Conservation (phyloP, 2,113 vertebrate genomes). For the Bufo bufo region DNA sequence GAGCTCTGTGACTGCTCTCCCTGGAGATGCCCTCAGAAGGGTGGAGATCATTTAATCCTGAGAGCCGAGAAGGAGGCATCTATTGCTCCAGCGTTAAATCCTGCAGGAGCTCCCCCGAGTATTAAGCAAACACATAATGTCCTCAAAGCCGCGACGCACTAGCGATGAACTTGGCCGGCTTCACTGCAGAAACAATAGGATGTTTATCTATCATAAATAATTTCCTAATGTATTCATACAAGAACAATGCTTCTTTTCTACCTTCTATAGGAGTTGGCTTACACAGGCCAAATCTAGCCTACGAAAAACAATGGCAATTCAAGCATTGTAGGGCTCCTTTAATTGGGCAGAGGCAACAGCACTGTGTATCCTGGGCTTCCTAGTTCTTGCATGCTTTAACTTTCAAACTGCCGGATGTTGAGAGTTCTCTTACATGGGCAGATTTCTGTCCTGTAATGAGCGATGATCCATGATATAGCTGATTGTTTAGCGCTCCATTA, state of each 20-base stretch:
- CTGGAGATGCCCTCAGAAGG: conserved; percentile 26
- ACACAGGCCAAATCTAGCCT: neutral
- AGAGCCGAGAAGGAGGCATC: conserved; percentile 8
- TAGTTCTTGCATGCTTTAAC: too few relatives aligned
- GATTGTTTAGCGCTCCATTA: too few relatives aligned
- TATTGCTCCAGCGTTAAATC: neutral
- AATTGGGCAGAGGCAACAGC: neutral
- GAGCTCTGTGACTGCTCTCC: neutral
- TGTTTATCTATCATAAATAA: neutral
- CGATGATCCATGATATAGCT: too few relatives aligned
- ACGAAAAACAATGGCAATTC: neutral
- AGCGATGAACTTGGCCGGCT: neutral
- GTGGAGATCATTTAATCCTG: conserved; percentile 6
- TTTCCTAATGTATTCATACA: neutral
- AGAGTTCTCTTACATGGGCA: too few relatives aligned
- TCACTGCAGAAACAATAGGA: neutral
- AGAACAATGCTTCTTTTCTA: neutral
- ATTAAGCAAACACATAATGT: conserved; percentile 12
- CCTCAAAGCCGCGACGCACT: neutral
- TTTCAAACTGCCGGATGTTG: neutral
- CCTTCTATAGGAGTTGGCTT: neutral
- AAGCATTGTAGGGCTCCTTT: neutral
- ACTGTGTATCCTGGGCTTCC: neutral
- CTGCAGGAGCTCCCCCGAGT: conserved; percentile 20
- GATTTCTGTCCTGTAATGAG: too few relatives aligned